Evolutionary conservation across 1,140 invertebrate genomes (phyloP).

Genomic region (Bombus breviceps): DNA sequence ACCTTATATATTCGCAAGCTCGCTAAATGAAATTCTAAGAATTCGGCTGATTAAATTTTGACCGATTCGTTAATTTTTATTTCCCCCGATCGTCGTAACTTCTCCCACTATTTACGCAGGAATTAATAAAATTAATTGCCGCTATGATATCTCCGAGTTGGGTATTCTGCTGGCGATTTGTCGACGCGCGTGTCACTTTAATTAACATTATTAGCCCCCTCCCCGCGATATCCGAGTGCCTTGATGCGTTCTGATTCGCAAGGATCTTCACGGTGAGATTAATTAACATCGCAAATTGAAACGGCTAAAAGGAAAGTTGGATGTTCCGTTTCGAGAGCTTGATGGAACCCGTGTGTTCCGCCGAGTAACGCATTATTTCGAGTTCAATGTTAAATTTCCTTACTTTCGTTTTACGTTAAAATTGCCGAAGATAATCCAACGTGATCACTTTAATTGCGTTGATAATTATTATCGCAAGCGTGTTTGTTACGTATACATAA

Average conservation of each 20-base stretch:
- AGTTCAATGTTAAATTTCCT: background rate
- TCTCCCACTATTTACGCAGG: background rate
- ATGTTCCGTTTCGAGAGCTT: background rate
- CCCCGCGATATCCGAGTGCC: background rate
- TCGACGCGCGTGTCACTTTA: slow-evolving; percentile 6
- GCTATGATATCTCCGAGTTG: background rate
- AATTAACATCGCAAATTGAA: slow-evolving; percentile 5
- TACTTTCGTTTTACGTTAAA: background rate
- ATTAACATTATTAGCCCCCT: background rate
- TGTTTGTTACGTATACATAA: background rate
- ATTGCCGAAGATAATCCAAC: too few relatives aligned
- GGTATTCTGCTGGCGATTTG: background rate
- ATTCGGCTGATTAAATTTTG: too few relatives aligned
- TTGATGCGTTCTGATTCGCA: slow-evolving; percentile 3
- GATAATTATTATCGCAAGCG: background rate
- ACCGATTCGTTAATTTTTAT: too few relatives aligned
- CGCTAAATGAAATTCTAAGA: too few relatives aligned
- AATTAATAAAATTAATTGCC: slow-evolving; percentile 10
- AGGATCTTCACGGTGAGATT: slow-evolving; percentile 1
- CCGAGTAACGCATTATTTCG: background rate
- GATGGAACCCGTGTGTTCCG: background rate
- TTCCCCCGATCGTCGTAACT: too few relatives aligned
- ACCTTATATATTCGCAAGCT: too few relatives aligned
- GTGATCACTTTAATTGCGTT: background rate
- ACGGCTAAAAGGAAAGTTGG: slow-evolving; percentile 5